Evolutionary conservation across 2,888 invertebrate species (phyloP), one percentile per base, ranked within the genome.

Genomic region (Cantharis nigra): DNA sequence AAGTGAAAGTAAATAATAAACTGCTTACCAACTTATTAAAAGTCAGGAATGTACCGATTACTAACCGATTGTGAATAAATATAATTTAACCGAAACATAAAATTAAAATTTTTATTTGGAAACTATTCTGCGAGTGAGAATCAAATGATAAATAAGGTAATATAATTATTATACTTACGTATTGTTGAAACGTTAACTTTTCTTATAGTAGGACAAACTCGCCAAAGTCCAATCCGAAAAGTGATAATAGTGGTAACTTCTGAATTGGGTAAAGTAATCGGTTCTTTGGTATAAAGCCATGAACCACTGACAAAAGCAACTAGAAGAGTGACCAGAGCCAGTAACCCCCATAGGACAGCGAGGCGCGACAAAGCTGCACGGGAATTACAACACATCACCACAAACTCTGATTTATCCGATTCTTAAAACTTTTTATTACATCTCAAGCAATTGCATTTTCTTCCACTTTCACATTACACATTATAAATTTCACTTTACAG

Each of bases 211-310:
- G 90, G 90, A 83, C 90, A 90, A 71, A 89, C 89, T 64, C 89
- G 85, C 90, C 90, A 90, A 76, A 90, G 86, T 71, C 90, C 90
- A 79, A 90, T 90, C 71, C 87, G 85, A 84, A 90, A 90, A 72
- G 87, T 89, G 82, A 90, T 88, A 75, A 88, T 87, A 67, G 90
- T 89, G 78, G 87, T 87, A 81, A 88, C 83, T 78, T 88, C 86
- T 23, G 86, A 83, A 81, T 88, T 87, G 70, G 89, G 89, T 74
- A 90, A 83, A 63, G 86, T 85, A 78, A 90, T 86, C 10, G 90
- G 90, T 82, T 90, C 90, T 80, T 87, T 87, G 64, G 90, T 90
- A 85, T 88, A 89, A 72, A 90, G 86, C 90, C 90, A 90, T 70
- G 89, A 88, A 79, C 89, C 89, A 84, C 89, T 88, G 78, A 89